These are phyloP conservation scores for Acronicta aceris DNA, from an alignment of 2,888 invertebrate species.

Conservation along the genomic window DNA sequence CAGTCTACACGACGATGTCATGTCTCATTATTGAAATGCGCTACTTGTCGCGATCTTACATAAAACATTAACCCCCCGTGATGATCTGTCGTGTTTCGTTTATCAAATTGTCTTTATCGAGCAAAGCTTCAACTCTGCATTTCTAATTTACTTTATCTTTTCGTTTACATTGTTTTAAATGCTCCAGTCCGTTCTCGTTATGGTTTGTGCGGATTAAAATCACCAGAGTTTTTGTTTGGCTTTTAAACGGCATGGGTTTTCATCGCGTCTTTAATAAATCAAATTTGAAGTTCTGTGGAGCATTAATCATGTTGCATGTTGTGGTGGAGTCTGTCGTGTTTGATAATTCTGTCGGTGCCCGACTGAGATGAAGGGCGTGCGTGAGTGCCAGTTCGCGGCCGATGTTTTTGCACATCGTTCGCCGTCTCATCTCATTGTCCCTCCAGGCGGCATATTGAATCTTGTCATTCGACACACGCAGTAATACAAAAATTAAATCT, in stretches of 20 bases:
- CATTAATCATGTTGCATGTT: conserved; percentile 81
- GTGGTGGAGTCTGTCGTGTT: conserved; percentile 56
- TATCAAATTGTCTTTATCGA: conserved; percentile 81
- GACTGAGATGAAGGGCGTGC: conserved; percentile 63
- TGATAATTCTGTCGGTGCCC: conserved; percentile 61
- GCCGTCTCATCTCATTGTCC: conserved; percentile 66
- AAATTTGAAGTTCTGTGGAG: conserved; percentile 68
- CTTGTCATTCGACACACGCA: conserved; percentile 61
- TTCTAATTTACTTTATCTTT: conserved; percentile 73
- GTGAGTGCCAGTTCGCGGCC: conserved; percentile 51
- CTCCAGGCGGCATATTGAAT: conserved; percentile 60
- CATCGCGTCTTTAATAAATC: conserved; percentile 75
- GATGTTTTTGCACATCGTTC: conserved; percentile 61
- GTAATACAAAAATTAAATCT: conserved; percentile 68
- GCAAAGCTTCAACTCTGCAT: conserved; percentile 70
- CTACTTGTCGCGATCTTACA: conserved; percentile 68
- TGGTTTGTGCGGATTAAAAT: conserved; percentile 64
- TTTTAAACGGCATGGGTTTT: conserved; percentile 64
- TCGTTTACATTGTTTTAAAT: conserved; percentile 62
- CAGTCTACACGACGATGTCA: conserved; percentile 58
- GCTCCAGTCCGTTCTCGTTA: conserved; percentile 56
- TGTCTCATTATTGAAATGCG: conserved; percentile 72
- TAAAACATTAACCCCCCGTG: conserved; percentile 84
- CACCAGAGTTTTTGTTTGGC: conserved; percentile 65
- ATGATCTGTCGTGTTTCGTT: conserved; percentile 78